Percentiles rank a stretch among this genome's conserved stretches.
These are phyloP conservation scores for Atopsyche davidsoni DNA, from an alignment of 1,140 invertebrate species.

Conservation along the genomic window DNA sequence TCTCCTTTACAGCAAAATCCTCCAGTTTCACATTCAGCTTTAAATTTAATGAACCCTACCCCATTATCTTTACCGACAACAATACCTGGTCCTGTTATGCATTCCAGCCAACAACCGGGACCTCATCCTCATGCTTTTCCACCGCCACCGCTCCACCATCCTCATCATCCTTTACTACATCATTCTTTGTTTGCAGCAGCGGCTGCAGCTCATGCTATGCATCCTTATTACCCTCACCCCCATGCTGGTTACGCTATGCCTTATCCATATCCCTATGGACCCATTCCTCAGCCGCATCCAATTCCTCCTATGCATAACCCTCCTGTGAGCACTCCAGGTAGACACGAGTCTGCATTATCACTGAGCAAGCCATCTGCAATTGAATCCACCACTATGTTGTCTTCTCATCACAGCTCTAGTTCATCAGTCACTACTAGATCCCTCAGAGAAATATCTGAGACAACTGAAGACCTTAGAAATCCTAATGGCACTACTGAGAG, in stretches of 20 bases:
- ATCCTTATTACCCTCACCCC: slow-evolving; percentile 62
- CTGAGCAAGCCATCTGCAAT: slow-evolving; percentile 49
- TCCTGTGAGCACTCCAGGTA: slow-evolving; percentile 46
- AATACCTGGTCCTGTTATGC: slow-evolving; percentile 62
- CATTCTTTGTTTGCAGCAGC: slow-evolving; percentile 57
- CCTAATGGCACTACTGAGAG: slow-evolving; percentile 43
- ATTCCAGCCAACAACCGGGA: slow-evolving; percentile 60
- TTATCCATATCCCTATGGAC: slow-evolving; percentile 63
- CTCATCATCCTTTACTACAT: slow-evolving; percentile 62
- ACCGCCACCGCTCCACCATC: slow-evolving; percentile 52
- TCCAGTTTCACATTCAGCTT: slow-evolving; percentile 50
- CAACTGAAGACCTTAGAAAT: slow-evolving; percentile 44
- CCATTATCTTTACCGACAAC: slow-evolving; percentile 59
- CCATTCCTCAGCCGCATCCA: slow-evolving; percentile 63
- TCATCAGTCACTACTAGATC: slow-evolving; percentile 55
- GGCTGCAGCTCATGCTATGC: slow-evolving; percentile 54
- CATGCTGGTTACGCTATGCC: slow-evolving; percentile 62
- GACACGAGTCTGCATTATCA: slow-evolving; percentile 37
- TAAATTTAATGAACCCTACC: slow-evolving; percentile 55
- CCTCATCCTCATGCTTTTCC: slow-evolving; percentile 56
- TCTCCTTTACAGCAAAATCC: slow-evolving; percentile 45
- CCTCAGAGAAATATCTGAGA: slow-evolving; percentile 53
- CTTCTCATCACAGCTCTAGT: slow-evolving; percentile 57
- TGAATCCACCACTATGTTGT: slow-evolving; percentile 62
- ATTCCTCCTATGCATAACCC: slow-evolving; percentile 61